Evolutionary conservation across 2,113 vertebrate genomes (phyloP), one percentile per base, ranked within the genome.

Genomic region (Elachura formosa): DNA sequence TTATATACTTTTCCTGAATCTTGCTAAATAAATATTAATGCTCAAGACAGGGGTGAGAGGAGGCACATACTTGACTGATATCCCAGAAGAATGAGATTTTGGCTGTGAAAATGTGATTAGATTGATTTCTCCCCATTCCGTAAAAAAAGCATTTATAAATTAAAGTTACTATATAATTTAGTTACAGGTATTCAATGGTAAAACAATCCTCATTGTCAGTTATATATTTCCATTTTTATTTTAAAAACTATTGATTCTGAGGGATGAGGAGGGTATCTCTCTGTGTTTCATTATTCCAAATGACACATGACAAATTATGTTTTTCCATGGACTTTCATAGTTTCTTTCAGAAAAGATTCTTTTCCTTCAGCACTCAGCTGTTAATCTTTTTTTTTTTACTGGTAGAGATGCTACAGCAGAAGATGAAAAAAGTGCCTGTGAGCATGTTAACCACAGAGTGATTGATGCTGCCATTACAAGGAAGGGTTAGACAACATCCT

Each of bases 401-500:
- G 29, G 28, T 83, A 85, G 19, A 38, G 43, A 62, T 55, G 38
- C 26, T 76, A 73, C 5, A 41, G 41, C 21, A 89, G 56, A 82
- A 69, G 51, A 92, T 19, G 22, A 74, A 94, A 80, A 87, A 76
- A 61, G 49, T 72, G 21, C 24, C 49, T 34, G 41, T 62, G 23
- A 75, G 54, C 41, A 75, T 48, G 34, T 82, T 82, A 84, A 94
- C 85, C 78, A 62, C 1, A 1, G 29, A 45, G 29, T 94, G 93
- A 96, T 74, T 82, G 91, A 96, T 91, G 55, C 31, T 87, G 82
- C 67, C 67, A 36, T 77, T 93, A 88, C 24, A 71, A 82, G 63
- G 41, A 55, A 55, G 85, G 34, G 63, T 91, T 85, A 91, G 43
- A 58, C 48, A 93, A 68, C 15, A 82, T 7, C 34, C 78, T 94